These are phyloP conservation scores for Pleuronectes platessa DNA, from an alignment of 2,113 vertebrate genomes.

Conservation along the genomic window DNA sequence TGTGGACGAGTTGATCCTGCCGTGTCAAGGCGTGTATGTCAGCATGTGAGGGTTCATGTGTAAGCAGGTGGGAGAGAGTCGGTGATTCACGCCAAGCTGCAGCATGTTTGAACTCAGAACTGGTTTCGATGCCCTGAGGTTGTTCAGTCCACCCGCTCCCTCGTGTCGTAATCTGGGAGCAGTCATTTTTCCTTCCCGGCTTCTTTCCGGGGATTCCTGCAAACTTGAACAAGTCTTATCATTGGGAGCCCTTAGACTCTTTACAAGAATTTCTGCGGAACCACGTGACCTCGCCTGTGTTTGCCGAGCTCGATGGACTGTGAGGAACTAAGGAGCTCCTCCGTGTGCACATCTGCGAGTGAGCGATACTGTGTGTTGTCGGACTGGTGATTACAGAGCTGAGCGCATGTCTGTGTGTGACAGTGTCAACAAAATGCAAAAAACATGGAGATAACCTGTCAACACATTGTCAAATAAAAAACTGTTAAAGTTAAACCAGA, in stretches of 20 bases:
- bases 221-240: neutral
- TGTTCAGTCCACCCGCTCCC: conserved; percentile 1
- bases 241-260: neutral
- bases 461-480: neutral
- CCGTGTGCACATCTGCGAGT: conserved; percentile 47
- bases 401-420: neutral
- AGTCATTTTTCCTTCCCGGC: conserved; percentile 12
- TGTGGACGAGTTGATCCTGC: neutral
- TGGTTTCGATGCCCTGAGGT: conserved; percentile 49
- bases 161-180: conserved; percentile 29
- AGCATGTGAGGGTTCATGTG: neutral
- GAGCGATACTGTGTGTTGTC: conserved; percentile 15
- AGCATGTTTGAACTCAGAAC: conserved; percentile 41
- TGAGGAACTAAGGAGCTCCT: neutral
- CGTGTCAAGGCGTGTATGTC: conserved; percentile 25
- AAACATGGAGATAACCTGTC: neutral
- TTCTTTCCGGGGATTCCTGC: conserved; percentile 29
- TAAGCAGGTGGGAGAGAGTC: neutral
- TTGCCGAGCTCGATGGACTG: neutral
- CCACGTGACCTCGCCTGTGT: neutral
- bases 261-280: neutral
- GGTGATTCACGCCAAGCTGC: neutral
- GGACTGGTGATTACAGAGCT: neutral
- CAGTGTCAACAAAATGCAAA: no score
- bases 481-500: neutral